These are phyloP conservation scores for Heterodera filipjevi DNA, from an alignment of 2,888 invertebrate genomes.

Conservation along the genomic window DNA sequence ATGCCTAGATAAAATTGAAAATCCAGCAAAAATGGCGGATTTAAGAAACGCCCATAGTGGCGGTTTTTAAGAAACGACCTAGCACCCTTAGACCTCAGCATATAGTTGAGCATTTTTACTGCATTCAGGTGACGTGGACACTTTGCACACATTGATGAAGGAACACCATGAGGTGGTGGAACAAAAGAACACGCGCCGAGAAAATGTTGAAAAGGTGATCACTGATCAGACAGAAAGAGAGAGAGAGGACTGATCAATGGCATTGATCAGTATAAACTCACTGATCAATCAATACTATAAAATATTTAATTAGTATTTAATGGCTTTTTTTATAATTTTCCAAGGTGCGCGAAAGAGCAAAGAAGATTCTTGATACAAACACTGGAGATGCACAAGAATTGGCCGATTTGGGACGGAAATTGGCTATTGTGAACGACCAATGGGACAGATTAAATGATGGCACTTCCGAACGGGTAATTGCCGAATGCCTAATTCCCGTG, in stretches of 20 bases:
- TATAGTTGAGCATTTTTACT: too few species aligned
- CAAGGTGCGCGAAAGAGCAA: slow-evolving; percentile 50
- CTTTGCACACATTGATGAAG: slow-evolving; percentile 88
- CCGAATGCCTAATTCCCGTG: neutral
- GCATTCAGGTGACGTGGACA: slow-evolving; percentile 91
- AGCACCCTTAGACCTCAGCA: too few species aligned
- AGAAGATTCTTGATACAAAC: slow-evolving; percentile 44
- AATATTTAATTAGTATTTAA: too few species aligned
- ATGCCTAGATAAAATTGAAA: too few species aligned
- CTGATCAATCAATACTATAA: too few species aligned
- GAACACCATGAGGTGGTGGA: slow-evolving; percentile 74
- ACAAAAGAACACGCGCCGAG: slow-evolving; percentile 14
- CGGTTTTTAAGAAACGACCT: too few species aligned
- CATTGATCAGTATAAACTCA: too few species aligned
- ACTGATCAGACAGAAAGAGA: too few species aligned
- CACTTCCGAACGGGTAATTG: slow-evolving; percentile 37
- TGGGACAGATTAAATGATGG: slow-evolving; percentile 37
- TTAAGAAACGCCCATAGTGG: too few species aligned
- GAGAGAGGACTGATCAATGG: too few species aligned
- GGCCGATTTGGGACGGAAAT: slow-evolving; percentile 24
- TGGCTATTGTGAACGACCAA: slow-evolving; percentile 33
- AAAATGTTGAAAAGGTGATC: slow-evolving; percentile 44
- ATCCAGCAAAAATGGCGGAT: too few species aligned
- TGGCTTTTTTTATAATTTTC: too few species aligned
- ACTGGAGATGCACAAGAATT: slow-evolving; percentile 33